Evolutionary conservation across 2,113 vertebrate genomes (phyloP).

Genomic region (Ochotona curzoniae): DNA sequence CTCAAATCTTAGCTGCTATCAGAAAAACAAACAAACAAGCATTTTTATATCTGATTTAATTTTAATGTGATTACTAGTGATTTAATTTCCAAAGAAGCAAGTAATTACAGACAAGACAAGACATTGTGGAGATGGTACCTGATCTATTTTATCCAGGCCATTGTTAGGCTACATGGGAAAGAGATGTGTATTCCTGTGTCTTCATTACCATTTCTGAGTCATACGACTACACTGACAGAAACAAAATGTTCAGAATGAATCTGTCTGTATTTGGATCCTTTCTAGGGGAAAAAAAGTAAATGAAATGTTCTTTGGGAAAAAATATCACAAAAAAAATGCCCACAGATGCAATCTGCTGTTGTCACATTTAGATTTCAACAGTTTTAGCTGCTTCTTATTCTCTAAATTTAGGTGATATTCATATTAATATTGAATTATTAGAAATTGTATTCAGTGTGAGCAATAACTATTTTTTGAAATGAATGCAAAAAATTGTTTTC

Average conservation of each 20-base stretch:
- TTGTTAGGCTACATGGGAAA: neutral
- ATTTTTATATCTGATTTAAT: slow-evolving; percentile 19
- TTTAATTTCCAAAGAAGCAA: slow-evolving; percentile 56
- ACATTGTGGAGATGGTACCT: neutral
- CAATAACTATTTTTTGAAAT: neutral
- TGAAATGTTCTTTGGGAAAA: slow-evolving; percentile 21
- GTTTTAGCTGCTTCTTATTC: neutral
- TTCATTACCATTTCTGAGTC: neutral
- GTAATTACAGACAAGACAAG: slow-evolving; percentile 52
- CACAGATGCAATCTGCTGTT: neutral
- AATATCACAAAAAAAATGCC: neutral
- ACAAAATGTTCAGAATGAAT: neutral
- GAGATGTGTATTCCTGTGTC: neutral
- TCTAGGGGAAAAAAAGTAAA: neutral
- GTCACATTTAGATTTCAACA: neutral
- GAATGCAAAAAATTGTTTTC: neutral
- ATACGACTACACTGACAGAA: neutral
- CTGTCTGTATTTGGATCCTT: neutral
- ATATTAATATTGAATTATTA: slow-evolving; percentile 3
- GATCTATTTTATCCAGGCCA: neutral
- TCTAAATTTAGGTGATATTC: slow-evolving; percentile 11
- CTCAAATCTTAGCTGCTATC: neutral
- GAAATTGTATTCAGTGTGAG: slow-evolving; percentile 9
- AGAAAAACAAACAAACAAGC: slow-evolving; percentile 38
- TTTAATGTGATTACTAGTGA: slow-evolving; percentile 57